phyloP scores from a whole-genome alignment of 2,797 vertebrate genomes.

The Parotocinclus haroldoi region DNA sequence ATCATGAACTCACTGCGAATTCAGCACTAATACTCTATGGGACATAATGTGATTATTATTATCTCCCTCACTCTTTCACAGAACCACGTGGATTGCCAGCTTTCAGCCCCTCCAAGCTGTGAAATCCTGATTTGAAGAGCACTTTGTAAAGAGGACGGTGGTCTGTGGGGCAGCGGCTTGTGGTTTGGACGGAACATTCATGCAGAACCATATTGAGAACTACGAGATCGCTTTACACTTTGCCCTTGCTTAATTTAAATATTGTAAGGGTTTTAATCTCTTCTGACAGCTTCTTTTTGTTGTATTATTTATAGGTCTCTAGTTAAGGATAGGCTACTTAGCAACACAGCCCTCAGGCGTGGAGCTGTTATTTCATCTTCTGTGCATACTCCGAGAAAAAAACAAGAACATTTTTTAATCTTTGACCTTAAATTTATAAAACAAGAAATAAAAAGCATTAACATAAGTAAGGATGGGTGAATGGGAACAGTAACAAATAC shows the following conservation, averaged over 20 bases:
- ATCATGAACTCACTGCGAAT: constrained; percentile 40
- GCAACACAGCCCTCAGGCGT: constrained; percentile 54
- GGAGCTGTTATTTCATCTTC: constrained; percentile 43
- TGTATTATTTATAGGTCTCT: constrained; percentile 72
- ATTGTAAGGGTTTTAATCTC: constrained; percentile 55
- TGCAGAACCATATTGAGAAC: constrained; percentile 21
- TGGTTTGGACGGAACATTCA: constrained; percentile 17
- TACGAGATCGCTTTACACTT: constrained; percentile 43
- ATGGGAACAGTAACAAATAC: no score
- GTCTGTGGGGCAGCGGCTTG: constrained; percentile 19
- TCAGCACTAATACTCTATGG: constrained; percentile 28
- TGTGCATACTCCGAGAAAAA: constrained; percentile 43
- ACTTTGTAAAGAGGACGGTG: not conserved
- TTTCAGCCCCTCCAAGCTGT: constrained; percentile 4
- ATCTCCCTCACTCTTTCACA: constrained; percentile 32
- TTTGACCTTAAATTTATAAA: constrained; percentile 47
- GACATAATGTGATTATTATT: constrained; percentile 42
- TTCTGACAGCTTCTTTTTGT: constrained; percentile 62
- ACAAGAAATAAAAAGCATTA: no score
- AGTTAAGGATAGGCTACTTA: constrained; percentile 59
- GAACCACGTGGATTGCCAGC: constrained; percentile 13
- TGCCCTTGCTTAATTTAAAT: constrained; percentile 55
- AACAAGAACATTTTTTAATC: constrained; percentile 49
- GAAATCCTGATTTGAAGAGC: not conserved
- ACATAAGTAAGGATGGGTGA: no score